Conservation (phyloP, 2,888 invertebrate genomes). For the Aphidoletes aphidimyza region DNA sequence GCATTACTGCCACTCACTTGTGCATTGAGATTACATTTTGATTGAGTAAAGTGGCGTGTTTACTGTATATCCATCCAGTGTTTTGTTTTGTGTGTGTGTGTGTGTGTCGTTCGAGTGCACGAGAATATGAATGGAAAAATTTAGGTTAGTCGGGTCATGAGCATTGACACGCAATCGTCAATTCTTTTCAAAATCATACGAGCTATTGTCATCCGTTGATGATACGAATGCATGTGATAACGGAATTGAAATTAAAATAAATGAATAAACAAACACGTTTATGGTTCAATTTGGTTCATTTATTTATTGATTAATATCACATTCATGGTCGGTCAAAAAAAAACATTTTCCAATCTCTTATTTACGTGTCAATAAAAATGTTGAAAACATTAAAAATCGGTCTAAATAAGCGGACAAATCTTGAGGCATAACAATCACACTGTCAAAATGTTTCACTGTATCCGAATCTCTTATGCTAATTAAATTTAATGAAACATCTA, state of each 20-base stretch:
- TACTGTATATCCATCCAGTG: background rate
- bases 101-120: background rate
- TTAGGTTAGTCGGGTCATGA: slow-evolving; percentile 53
- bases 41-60: background rate
- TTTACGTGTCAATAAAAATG: slow-evolving; percentile 26
- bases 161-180: slow-evolving; percentile 48
- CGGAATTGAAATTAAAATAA: background rate
- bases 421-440: background rate
- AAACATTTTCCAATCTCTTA: background rate
- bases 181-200: slow-evolving; percentile 22
- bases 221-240: background rate
- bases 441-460: background rate
- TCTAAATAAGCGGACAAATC: background rate
- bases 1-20: background rate
- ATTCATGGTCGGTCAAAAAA: background rate
- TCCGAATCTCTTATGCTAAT: background rate
- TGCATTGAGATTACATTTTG: background rate
- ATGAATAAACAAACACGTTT: background rate
- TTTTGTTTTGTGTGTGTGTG: background rate
- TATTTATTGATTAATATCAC: background rate
- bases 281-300: background rate
- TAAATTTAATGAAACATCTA: background rate
- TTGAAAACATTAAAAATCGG: slow-evolving; percentile 1
- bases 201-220: background rate
- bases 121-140: slow-evolving; percentile 34